Evolutionary conservation across 2,888 invertebrate genomes (phyloP), one percentile per base, ranked within the genome.

Genomic region (Hemithea aestivaria): DNA sequence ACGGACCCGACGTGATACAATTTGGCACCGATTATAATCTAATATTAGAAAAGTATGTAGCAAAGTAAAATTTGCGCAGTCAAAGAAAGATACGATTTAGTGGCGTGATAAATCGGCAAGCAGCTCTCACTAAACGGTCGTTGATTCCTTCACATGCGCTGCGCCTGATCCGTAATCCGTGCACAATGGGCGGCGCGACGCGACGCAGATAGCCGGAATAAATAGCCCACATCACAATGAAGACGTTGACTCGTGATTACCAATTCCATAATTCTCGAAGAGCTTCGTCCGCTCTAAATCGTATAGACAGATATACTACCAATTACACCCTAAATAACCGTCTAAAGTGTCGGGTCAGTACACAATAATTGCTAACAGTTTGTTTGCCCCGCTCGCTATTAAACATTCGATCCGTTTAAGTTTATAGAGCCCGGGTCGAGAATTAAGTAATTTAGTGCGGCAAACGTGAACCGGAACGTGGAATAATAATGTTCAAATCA

Each of bases 21-120:
- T 72, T 78, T 76, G 76, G 74, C 74, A 73, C 55, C 51, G 51
- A 58, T 65, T 53, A 62, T 57, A 57, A 48, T 71, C 66, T 72
- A 71, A 67, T 62, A 64, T 66, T 71, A 74, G 69, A 66, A 56
- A 64, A 63, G 51, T 56, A 64, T 66, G 56, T 53, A 51, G 49
- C 40, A 41, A 58, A 50, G 53, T 53, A 65, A 58, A 59, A 63
- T 70, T 62, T 67, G 64, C 64, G 57, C 55, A 60, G 62, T 56
- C 55, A 59, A 64, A 62, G 56, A 53, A 55, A 62, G 56, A 53
- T 55, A 61, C 52, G 62, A 58, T 64, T 66, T 56, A 62, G 46
- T 54, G 46, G 50, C 47, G 56, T 53, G 53, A 65, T 66, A 65
- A 62, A 66, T 62, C 45, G 22, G 29, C 36, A 29, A 37, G 36